These are phyloP conservation scores for Rhabdomys dilectus DNA, from an alignment of 2,113 vertebrate species.

Conservation along the genomic window DNA sequence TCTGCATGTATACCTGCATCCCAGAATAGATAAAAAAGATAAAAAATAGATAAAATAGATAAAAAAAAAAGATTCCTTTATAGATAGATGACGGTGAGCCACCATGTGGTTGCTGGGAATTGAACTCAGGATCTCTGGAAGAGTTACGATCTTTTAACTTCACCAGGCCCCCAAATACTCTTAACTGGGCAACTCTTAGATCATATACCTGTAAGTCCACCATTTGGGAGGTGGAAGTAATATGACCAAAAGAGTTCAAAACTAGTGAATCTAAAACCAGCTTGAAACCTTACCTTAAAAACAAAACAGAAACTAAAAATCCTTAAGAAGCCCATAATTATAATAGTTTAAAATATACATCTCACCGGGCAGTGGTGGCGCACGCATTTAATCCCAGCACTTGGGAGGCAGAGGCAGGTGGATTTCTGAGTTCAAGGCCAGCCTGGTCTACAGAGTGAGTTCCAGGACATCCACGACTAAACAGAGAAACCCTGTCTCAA, in stretches of 20 bases:
- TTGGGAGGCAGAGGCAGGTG: no score
- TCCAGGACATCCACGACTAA: no score
- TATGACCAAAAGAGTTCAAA: neutral
- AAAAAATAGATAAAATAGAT: no score
- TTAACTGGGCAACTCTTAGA: neutral
- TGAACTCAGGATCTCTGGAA: neutral
- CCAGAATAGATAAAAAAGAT: no score
- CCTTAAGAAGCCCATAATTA: neutral
- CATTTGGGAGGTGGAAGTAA: neutral
- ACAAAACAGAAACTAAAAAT: neutral
- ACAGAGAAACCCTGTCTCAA: no score
- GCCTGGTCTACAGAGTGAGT: no score
- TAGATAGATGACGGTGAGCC: neutral
- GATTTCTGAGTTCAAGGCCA: no score
- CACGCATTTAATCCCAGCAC: no score
- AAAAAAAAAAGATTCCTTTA: neutral
- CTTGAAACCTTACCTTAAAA: neutral
- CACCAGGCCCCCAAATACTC: neutral
- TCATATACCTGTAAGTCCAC: neutral
- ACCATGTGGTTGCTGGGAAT: neutral
- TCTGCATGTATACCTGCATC: neutral
- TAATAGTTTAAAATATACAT: neutral
- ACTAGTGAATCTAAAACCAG: neutral
- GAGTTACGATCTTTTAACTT: neutral
- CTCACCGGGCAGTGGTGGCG: no score